Evolutionary conservation across 2,888 invertebrate genomes (phyloP).

Genomic region (Philereme vetulata): DNA sequence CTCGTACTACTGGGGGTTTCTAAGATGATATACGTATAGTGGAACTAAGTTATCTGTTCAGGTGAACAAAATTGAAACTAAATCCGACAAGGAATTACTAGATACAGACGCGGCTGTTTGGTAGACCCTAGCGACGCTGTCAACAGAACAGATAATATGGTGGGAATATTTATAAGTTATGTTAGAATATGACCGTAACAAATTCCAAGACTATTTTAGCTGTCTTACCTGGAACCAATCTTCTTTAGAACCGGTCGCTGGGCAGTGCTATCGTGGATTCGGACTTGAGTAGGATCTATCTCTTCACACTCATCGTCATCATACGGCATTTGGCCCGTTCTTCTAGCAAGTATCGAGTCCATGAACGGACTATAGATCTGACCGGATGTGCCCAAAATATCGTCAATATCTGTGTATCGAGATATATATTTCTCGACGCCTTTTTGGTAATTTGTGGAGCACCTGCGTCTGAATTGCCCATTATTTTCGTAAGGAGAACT

Average conservation of each 20-base stretch:
- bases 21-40: no score
- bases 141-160: no score
- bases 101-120: no score
- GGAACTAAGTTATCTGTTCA: no score
- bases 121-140: no score
- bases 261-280: slow-evolving; percentile 90
- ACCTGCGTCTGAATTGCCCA: slow-evolving; percentile 61
- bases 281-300: slow-evolving; percentile 90
- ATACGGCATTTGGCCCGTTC: slow-evolving; percentile 66
- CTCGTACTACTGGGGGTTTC: no score
- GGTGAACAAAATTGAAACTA: no score
- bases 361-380: slow-evolving; percentile 86
- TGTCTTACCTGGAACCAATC: slow-evolving; percentile 80
- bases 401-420: slow-evolving; percentile 94
- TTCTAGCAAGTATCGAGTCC: slow-evolving; percentile 79
- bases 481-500: slow-evolving; percentile 90
- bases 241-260: slow-evolving; percentile 88
- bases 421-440: slow-evolving; percentile 88
- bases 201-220: no score
- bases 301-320: slow-evolving; percentile 86
- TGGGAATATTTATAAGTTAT: no score
- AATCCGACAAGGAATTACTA: no score
- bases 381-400: slow-evolving; percentile 88
- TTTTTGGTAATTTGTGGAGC: slow-evolving; percentile 58
- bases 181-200: no score